Base-by-base conservation (phyloP, 2,113 vertebrate genomes). In the Antechinus stuartii region DNA sequence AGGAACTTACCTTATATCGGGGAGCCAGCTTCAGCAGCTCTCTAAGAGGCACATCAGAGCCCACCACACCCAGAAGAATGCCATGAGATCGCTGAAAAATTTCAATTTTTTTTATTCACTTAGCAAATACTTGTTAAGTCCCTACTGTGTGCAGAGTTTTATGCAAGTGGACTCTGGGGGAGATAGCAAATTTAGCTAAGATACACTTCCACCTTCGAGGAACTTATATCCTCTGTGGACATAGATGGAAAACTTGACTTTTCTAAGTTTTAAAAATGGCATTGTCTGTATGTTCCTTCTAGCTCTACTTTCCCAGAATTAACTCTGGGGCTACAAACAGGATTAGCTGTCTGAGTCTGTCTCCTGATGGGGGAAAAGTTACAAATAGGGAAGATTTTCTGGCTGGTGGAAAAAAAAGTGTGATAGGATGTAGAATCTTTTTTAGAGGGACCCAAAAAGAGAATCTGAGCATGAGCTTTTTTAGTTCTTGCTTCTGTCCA, bases 11-110 rank as follows among this genome's bases (percentile, higher is more conserved):
- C 99, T 99, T 99, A 94, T 99, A 99, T 52, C 99, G 98, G 49
- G 99, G 99, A 1, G 99, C 99, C 95, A 99, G 98, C 97, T 99
- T 99, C 98, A 99, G 99, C 95, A 99, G 96, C 94, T 99, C 99
- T 94, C 98, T 99, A 95, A 99, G 98, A 8, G 99, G 99, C 3
- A 99, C 99, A 30, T 99, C 99, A 22, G 99, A 99, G 95, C 99
- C 99, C 54, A 99, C 99, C 90, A 99, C 99, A 8, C 99, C 99
- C 94, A 99, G 98, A 0, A 99, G 99, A 96, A 99, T 99, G 92
- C 99, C 99, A 1, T 99, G 99, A 94, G 99, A 99, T 91, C 99
- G 93, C 99, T 99, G 97, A 11, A 97, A 97, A 35, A 84, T 42
- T 84, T 84, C 35, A 84, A 23, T 76, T 84, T 49, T 49, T 47